Percentiles rank a stretch among this genome's conserved stretches.
phyloP scores from a whole-genome alignment of 2,797 vertebrate genomes.

The Catharus ustulatus region DNA sequence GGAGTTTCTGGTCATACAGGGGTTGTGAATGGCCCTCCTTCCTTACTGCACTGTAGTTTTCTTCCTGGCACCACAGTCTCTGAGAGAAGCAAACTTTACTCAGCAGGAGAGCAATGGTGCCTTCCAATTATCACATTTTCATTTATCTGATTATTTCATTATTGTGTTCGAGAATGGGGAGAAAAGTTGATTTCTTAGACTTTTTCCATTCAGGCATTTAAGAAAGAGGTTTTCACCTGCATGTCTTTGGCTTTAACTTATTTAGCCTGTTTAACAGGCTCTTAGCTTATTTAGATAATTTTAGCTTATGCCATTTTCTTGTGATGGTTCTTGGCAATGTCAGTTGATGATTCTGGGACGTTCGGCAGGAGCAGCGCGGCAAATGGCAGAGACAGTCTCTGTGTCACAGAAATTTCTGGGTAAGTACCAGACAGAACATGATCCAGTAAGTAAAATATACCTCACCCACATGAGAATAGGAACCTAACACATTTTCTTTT shows the following conservation, averaged over 20 bases:
- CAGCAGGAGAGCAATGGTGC: background rate
- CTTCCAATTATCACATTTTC: background rate
- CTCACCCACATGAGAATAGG: background rate
- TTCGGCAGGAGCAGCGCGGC: background rate
- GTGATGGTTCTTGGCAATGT: background rate
- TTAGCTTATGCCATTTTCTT: background rate
- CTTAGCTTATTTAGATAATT: background rate
- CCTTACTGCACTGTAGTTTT: background rate
- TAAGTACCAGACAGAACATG: background rate
- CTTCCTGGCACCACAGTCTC: background rate
- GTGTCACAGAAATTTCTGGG: background rate
- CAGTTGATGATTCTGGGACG: background rate
- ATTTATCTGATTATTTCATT: background rate
- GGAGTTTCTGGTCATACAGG: background rate
- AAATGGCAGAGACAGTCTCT: background rate
- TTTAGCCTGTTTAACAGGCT: background rate
- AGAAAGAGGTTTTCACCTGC: background rate
- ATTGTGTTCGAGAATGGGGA: background rate
- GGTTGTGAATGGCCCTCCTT: background rate
- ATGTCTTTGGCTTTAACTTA: background rate
- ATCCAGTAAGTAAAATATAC: background rate
- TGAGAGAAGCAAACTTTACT: background rate
- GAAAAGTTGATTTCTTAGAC: background rate
- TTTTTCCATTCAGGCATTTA: background rate
- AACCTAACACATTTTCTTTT: constrained; percentile 22